A percentile compares a stretch with the other conserved stretches of the same genome.
These are phyloP conservation scores for Poeciliopsis infans DNA, from an alignment of 2,797 vertebrate genomes.

Conservation along the genomic window DNA sequence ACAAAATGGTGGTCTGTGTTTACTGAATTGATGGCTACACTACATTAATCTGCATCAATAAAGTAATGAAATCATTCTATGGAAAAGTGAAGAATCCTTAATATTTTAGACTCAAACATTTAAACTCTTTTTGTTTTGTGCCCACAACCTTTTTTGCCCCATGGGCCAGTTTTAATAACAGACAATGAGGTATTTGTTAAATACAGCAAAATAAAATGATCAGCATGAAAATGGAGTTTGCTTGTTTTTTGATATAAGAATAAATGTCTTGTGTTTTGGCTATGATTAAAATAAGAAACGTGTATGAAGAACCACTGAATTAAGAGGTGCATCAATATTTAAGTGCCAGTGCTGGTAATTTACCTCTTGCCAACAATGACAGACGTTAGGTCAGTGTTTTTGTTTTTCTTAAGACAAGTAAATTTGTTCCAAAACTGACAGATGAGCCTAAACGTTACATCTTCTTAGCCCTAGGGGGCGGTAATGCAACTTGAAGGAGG, in stretches of 20 bases:
- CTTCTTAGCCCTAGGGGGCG: constrained; percentile 2
- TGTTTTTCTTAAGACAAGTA: background rate
- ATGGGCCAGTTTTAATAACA: too few relatives aligned
- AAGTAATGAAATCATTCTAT: background rate
- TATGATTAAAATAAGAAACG: background rate
- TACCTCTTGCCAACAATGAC: background rate
- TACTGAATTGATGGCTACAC: background rate
- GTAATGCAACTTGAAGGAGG: background rate
- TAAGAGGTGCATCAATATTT: background rate
- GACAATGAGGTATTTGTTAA: too few relatives aligned
- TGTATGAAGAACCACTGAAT: background rate
- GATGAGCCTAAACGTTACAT: background rate
- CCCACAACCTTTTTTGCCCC: background rate
- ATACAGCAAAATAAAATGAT: too few relatives aligned
- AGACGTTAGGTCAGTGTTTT: background rate
- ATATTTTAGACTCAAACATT: background rate
- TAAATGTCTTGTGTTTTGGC: background rate
- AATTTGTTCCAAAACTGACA: background rate
- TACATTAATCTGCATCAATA: background rate
- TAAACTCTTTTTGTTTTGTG: background rate
- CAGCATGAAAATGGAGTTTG: too few relatives aligned
- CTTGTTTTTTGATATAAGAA: too few relatives aligned
- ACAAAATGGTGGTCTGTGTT: background rate
- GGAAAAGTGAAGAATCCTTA: background rate
- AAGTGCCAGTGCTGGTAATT: background rate